A percentile compares a stretch with the other conserved stretches of the same genome.
Evolutionary conservation across 2,797 vertebrate species (phyloP).

Genomic region (Peromyscus melanophrys): DNA sequence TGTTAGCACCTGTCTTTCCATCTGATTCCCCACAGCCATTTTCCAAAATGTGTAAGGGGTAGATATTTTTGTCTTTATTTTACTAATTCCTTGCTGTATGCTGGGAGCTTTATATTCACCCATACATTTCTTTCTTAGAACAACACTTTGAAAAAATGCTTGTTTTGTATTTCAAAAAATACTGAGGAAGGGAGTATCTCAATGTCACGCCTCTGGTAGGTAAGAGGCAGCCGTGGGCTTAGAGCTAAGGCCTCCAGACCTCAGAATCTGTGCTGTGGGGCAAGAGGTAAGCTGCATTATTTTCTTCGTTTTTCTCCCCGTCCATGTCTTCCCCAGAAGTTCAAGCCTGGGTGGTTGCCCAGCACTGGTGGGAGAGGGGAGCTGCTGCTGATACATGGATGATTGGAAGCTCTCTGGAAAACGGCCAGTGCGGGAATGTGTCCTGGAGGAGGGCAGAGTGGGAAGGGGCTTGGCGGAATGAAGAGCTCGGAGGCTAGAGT

Average conservation of each 20-base stretch:
- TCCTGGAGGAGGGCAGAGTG: not conserved
- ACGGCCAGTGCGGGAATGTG: not conserved
- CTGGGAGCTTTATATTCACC: not conserved
- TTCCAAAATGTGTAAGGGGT: not conserved
- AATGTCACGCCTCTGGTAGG: not conserved
- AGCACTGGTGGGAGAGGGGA: not conserved
- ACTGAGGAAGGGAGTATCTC: not conserved
- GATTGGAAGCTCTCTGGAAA: not conserved
- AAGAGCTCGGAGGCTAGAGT: not conserved
- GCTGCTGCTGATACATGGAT: not conserved
- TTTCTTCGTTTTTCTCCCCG: not conserved
- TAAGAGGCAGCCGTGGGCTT: not conserved
- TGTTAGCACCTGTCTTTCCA: not conserved
- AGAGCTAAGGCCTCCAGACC: not conserved
- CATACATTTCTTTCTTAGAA: not conserved
- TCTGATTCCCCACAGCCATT: not conserved
- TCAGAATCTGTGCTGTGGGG: not conserved
- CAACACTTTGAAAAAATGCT: not conserved
- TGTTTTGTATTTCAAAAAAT: not conserved
- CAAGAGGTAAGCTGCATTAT: not conserved
- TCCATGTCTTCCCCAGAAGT: constrained; percentile 15
- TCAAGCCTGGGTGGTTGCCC: not conserved
- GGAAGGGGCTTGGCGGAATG: not conserved
- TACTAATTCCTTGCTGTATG: not conserved
- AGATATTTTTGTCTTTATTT: not conserved